Evolutionary conservation across 35 echinoderm and acorn worm species (phyloP).

Genomic region (Stichopus chloronotus): DNA sequence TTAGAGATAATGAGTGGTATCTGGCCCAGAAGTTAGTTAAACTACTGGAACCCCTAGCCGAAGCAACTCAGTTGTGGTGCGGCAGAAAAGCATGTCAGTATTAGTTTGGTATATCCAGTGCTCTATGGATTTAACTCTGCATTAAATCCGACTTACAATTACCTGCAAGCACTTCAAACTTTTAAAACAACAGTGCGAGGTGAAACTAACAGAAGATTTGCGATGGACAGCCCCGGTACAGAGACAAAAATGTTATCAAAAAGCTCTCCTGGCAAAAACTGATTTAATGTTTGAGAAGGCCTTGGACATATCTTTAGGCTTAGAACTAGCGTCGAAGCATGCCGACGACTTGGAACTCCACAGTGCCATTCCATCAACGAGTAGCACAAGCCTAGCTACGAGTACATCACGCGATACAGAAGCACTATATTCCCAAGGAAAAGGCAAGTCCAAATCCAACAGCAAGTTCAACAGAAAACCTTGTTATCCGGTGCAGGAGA

Average conservation of each 20-base stretch:
- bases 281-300: background rate
- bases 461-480: background rate
- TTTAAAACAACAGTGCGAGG: background rate
- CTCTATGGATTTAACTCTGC: background rate
- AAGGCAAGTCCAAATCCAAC: no score
- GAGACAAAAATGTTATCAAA: constrained; percentile 12
- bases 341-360: background rate
- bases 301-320: background rate
- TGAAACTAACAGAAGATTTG: background rate
- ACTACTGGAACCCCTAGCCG: background rate
- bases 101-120: constrained; percentile 8
- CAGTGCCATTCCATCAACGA: no score
- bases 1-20: constrained; percentile 30
- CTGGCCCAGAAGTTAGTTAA: background rate
- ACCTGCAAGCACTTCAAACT: background rate
- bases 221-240: background rate
- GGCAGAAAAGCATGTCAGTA: constrained; percentile 14
- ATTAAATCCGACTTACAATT: background rate
- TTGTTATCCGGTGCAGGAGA: background rate
- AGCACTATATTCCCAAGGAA: background rate
- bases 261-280: background rate
- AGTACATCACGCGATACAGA: no score
- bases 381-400: no score
- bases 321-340: background rate
- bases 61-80: constrained; percentile 18